phyloP scores from a whole-genome alignment of 1,140 invertebrate species.

The Asobara japonica region DNA sequence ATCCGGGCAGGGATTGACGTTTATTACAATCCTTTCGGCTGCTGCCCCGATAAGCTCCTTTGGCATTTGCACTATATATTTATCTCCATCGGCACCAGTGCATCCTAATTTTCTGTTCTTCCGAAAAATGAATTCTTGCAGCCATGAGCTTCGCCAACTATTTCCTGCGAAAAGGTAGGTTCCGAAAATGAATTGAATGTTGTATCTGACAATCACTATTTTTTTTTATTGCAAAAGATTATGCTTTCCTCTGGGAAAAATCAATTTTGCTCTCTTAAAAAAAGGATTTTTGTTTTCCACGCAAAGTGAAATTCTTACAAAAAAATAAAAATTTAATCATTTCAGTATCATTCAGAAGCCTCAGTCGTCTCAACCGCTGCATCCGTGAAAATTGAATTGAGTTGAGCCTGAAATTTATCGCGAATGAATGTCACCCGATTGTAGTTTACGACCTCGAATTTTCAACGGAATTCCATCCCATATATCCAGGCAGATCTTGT shows the following conservation, averaged over 20 bases:
- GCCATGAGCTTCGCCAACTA: too few relatives aligned
- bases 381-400: not conserved
- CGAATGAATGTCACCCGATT: not conserved
- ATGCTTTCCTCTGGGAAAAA: too few relatives aligned
- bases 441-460: not conserved
- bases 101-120: too few relatives aligned
- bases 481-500: not conserved
- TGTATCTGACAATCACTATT: too few relatives aligned
- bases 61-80: constrained; percentile 1
- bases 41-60: constrained; percentile 9
- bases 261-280: too few relatives aligned
- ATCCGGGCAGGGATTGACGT: not conserved
- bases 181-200: too few relatives aligned
- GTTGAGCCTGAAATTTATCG: not conserved
- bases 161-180: too few relatives aligned
- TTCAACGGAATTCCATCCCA: not conserved
- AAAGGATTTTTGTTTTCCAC: too few relatives aligned
- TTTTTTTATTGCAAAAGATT: too few relatives aligned
- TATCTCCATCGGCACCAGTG: not conserved
- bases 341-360: too few relatives aligned
- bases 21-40: constrained; percentile 8
- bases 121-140: not conserved
- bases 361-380: not conserved
- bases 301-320: too few relatives aligned
- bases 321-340: too few relatives aligned